Conservation (phyloP, 2,113 vertebrate species). For the Marmota monax region DNA sequence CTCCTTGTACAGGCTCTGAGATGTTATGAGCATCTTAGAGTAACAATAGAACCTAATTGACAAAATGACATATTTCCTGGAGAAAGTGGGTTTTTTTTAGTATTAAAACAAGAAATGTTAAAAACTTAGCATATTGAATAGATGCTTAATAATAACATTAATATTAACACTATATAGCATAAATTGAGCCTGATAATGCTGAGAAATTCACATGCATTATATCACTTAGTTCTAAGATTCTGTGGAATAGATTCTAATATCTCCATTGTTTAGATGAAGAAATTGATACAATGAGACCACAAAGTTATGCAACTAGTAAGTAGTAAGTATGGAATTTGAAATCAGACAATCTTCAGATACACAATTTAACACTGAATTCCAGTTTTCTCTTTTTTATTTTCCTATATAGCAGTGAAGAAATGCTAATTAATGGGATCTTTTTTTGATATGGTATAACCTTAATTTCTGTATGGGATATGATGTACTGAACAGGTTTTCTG, state of each 20-base stretch:
- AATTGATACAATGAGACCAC: not conserved
- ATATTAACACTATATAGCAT: not conserved
- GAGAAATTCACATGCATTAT: not conserved
- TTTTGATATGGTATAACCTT: not conserved
- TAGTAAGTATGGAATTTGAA: not conserved
- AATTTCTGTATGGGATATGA: not conserved
- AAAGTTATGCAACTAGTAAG: not conserved
- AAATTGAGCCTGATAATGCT: not conserved
- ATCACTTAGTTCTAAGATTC: not conserved
- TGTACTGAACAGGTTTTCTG: not conserved
- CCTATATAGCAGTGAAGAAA: not conserved
- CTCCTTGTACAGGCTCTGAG: not conserved
- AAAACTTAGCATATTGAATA: not conserved
- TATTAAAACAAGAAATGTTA: not conserved
- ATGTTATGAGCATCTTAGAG: not conserved
- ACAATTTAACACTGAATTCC: not conserved
- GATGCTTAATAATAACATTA: not conserved
- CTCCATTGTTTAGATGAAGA: not conserved
- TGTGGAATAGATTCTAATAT: not conserved
- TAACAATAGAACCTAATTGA: not conserved
- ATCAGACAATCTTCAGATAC: not conserved
- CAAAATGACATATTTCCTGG: not conserved
- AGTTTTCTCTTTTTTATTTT: not conserved
- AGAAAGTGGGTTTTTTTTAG: not conserved
- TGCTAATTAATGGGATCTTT: not conserved